A percentile compares a stretch with the other conserved stretches of the same genome.
Evolutionary conservation across 2,888 invertebrate genomes (phyloP).

Genomic region (Lapara coniferarum): DNA sequence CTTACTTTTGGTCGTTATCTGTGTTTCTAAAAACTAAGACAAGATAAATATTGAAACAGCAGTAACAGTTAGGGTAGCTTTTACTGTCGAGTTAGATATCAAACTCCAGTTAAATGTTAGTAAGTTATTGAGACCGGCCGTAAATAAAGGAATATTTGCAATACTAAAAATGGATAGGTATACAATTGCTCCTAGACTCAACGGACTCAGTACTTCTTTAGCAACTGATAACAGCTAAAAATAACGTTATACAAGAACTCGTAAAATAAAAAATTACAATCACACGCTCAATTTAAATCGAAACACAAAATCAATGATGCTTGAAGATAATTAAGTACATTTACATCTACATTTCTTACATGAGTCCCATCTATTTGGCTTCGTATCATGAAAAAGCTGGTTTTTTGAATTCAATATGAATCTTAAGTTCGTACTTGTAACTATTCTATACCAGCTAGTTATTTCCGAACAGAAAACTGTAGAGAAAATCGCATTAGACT

Average conservation of each 20-base stretch:
- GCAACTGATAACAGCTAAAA: not conserved
- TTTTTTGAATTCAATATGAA: not conserved
- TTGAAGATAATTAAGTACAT: not conserved
- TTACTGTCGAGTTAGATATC: too few species aligned
- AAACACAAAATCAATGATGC: constrained; percentile 4
- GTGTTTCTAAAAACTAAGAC: too few species aligned
- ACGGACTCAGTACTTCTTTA: too few species aligned
- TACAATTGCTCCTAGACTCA: too few species aligned
- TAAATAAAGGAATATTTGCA: too few species aligned
- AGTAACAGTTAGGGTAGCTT: too few species aligned
- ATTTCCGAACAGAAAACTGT: constrained; percentile 4
- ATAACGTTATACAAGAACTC: not conserved
- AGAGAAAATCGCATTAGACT: not conserved
- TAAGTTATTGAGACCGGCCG: too few species aligned
- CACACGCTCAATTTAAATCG: constrained; percentile 38
- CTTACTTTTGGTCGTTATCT: too few species aligned
- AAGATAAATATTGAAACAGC: too few species aligned
- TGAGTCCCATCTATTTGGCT: not conserved
- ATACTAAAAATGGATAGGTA: too few species aligned
- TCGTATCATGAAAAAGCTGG: constrained; percentile 1
- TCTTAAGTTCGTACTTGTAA: not conserved
- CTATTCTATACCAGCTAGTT: not conserved
- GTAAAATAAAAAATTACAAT: constrained; percentile 34
- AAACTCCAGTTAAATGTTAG: too few species aligned
- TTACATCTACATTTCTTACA: not conserved